Conservation (phyloP, 92 coral and sea anemone genomes). For the Blastomussa wellsi region DNA sequence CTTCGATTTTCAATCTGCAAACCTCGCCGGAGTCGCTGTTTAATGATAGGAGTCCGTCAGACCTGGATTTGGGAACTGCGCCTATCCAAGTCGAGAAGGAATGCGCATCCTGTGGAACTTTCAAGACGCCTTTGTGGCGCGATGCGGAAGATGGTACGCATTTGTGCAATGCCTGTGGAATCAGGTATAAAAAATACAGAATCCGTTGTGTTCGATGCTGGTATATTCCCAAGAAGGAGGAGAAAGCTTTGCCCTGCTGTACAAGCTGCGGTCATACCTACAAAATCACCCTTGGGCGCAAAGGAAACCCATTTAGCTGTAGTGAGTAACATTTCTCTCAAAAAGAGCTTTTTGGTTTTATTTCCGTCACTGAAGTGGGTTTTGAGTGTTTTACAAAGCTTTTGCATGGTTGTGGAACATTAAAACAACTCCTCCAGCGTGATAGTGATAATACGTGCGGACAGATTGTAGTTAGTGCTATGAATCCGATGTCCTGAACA, state of each 20-base stretch:
- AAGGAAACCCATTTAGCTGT: slow-evolving; percentile 63
- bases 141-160: slow-evolving; percentile 99
- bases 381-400: slow-evolving; percentile 17
- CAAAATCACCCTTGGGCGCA: slow-evolving; percentile 78
- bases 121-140: slow-evolving; percentile 98
- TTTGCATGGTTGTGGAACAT: background rate
- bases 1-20: slow-evolving; percentile 76
- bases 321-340: slow-evolving; percentile 30
- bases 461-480: background rate
- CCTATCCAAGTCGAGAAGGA: slow-evolving; percentile 88
- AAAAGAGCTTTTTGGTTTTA: slow-evolving; percentile 18
- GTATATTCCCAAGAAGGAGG: slow-evolving; percentile 98
- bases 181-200: slow-evolving; percentile 96
- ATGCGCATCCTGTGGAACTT: slow-evolving; percentile 95
- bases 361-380: background rate
- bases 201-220: slow-evolving; percentile 94
- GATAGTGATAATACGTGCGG: background rate
- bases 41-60: slow-evolving; percentile 55
- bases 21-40: slow-evolving; percentile 62
- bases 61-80: slow-evolving; percentile 83
- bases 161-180: slow-evolving; percentile 99
- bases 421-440: background rate
- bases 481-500: background rate
- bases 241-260: slow-evolving; percentile 85
- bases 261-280: slow-evolving; percentile 89